Conservation (phyloP, 1,140 invertebrate species). For the Lucilia cuprina region DNA sequence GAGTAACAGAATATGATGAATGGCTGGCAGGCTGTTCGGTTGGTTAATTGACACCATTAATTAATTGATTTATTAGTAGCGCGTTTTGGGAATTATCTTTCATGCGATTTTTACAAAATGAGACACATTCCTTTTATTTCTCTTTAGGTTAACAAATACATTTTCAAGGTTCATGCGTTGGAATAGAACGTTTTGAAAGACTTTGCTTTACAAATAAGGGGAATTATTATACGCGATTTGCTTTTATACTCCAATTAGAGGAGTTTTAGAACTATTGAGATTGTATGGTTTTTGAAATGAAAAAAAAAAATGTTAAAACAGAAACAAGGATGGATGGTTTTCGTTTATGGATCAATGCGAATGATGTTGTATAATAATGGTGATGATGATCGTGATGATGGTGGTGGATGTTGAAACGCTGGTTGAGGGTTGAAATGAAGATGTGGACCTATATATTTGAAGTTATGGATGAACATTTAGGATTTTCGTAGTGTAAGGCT, state of each 20-base stretch:
- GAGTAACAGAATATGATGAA: not conserved
- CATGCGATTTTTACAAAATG: not conserved
- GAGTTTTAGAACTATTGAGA: too few species aligned
- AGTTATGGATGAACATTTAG: conserved; percentile 34
- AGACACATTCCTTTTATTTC: not conserved
- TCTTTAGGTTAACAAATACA: not conserved
- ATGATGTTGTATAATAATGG: not conserved
- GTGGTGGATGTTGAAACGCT: not conserved
- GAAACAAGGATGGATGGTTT: not conserved
- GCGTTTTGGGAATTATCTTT: not conserved
- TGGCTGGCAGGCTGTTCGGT: not conserved
- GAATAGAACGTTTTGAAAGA: not conserved
- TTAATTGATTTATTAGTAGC: not conserved
- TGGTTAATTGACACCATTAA: not conserved
- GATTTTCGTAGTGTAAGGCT: conserved; percentile 58
- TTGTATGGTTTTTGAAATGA: too few species aligned
- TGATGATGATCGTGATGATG: not conserved
- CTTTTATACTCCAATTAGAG: too few species aligned
- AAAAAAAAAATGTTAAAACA: not conserved
- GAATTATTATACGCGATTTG: too few species aligned
- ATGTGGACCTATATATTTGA: not conserved
- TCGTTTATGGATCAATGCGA: not conserved
- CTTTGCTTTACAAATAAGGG: too few species aligned
- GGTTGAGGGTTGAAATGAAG: conserved; percentile 8
- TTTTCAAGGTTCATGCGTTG: not conserved